Percentiles rank a stretch among this genome's conserved stretches.
These are phyloP conservation scores for Drosophila engyochracea DNA, from an alignment of 2,888 invertebrate species.

Conservation along the genomic window DNA sequence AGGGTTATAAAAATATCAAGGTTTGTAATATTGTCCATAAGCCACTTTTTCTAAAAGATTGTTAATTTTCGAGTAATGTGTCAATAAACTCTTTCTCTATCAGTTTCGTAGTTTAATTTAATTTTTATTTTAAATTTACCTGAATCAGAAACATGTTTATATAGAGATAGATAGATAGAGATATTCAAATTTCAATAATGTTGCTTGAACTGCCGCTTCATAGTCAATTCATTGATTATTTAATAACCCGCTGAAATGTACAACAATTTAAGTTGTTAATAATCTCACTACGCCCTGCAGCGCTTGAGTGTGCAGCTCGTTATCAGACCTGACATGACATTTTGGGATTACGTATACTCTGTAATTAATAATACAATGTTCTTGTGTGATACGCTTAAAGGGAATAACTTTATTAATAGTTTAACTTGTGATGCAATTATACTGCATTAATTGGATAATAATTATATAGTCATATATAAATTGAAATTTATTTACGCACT, in stretches of 20 bases:
- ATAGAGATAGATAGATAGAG: neutral
- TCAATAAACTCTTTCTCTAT: neutral
- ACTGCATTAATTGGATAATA: neutral
- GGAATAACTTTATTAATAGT: neutral
- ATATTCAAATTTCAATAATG: neutral
- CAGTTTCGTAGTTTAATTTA: neutral
- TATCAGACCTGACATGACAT: neutral
- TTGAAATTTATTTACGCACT: neutral
- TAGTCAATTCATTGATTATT: neutral
- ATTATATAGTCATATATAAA: neutral
- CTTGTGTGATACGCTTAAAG: neutral
- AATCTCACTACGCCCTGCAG: conserved; percentile 6
- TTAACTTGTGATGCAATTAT: neutral
- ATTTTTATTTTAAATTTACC: neutral
- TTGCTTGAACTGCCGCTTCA: neutral
- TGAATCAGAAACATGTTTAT: neutral
- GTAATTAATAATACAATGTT: neutral
- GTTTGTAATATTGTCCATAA: neutral
- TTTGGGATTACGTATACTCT: conserved; percentile 6
- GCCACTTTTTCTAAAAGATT: neutral
- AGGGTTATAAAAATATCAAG: neutral
- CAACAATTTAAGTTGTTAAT: conserved; percentile 7
- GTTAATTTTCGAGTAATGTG: neutral
- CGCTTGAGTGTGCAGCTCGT: neutral
- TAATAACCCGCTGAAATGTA: conserved; percentile 1